Conservation (phyloP, 2,797 vertebrate species). For the Petrocephalus sullivani region DNA sequence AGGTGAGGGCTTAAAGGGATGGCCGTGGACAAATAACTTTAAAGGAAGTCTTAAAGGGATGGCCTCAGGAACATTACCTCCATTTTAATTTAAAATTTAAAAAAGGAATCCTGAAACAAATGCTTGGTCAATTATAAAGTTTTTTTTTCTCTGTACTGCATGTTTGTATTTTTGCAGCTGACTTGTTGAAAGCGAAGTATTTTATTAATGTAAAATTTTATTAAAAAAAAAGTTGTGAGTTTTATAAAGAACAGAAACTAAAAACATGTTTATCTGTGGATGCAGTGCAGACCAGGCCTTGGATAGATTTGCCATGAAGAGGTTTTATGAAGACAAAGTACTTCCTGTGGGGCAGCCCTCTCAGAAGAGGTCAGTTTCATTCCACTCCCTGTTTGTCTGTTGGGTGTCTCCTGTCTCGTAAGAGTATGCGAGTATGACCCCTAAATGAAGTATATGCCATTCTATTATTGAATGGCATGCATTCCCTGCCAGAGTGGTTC, state of each 20-base stretch:
- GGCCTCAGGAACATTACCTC: background rate
- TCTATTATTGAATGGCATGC: background rate
- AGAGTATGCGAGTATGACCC: slow-evolving; percentile 25
- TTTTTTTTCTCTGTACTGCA: background rate
- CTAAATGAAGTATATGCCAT: slow-evolving; percentile 14
- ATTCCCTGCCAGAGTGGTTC: background rate
- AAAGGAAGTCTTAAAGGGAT: background rate
- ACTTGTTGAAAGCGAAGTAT: background rate
- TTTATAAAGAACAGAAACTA: background rate
- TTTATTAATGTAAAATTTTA: background rate
- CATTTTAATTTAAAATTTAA: background rate
- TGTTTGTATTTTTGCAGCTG: background rate
- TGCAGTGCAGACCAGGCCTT: slow-evolving; percentile 88
- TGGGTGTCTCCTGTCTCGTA: background rate
- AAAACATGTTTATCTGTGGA: slow-evolving; percentile 20
- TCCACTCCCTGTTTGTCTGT: slow-evolving; percentile 30
- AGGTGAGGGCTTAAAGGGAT: slow-evolving; percentile 64
- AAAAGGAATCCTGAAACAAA: background rate
- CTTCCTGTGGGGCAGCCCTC: slow-evolving; percentile 92
- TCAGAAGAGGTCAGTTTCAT: slow-evolving; percentile 81
- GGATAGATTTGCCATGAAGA: slow-evolving; percentile 97
- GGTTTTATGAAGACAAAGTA: slow-evolving; percentile 97
- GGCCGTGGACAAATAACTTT: background rate
- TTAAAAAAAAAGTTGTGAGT: background rate
- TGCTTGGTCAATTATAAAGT: background rate